phyloP scores from a whole-genome alignment of 2,888 invertebrate species.

The Odontocolon sp. region DNA sequence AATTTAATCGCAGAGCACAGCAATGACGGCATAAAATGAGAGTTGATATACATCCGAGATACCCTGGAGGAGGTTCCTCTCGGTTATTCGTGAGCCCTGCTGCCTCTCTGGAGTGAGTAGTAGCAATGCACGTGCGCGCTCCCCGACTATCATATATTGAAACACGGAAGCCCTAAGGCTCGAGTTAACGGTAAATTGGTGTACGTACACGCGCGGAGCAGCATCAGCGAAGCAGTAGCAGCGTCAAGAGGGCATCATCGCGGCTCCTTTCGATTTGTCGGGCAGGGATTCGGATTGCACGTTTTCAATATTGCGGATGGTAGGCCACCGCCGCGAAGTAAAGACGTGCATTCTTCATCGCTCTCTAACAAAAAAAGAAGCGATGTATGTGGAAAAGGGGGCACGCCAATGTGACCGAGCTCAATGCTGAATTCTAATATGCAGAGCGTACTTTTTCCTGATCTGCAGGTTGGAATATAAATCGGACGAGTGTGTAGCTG shows the following conservation, averaged over 20 bases:
- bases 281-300: conserved; percentile 25
- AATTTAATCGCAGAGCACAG: too few relatives aligned
- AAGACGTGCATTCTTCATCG: conserved; percentile 16
- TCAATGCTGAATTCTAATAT: conserved; percentile 14
- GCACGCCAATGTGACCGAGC: conserved; percentile 14
- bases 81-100: neutral
- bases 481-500: conserved; percentile 11
- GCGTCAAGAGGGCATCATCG: neutral
- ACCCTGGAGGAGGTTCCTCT: neutral
- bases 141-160: conserved; percentile 65
- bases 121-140: conserved; percentile 66
- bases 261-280: conserved; percentile 32
- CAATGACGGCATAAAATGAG: neutral
- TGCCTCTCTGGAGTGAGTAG: conserved; percentile 16
- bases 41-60: too few relatives aligned
- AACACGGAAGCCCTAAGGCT: conserved; percentile 76
- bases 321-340: conserved; percentile 11
- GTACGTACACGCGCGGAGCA: conserved; percentile 49
- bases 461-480: conserved; percentile 40
- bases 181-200: conserved; percentile 74
- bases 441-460: conserved; percentile 11
- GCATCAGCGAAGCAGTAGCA: neutral
- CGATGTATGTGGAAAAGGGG: conserved; percentile 2
- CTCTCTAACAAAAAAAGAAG: conserved; percentile 4
- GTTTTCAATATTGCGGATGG: conserved; percentile 46